Conservation (phyloP, 2,888 invertebrate genomes). For the Cheilosia pagana region DNA sequence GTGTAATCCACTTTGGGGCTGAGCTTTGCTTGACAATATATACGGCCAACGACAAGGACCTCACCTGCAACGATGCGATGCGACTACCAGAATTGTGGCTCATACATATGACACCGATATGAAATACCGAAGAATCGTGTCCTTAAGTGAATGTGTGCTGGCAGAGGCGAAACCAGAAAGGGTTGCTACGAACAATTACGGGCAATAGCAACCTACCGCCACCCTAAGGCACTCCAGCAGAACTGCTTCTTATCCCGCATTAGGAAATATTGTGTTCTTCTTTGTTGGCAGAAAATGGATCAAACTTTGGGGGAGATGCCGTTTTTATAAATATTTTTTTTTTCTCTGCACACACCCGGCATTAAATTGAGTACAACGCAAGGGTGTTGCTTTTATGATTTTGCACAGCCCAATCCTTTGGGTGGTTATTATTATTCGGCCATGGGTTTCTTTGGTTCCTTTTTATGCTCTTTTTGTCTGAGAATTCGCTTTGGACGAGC, state of each 20-base stretch:
- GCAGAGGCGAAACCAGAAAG: slow-evolving; percentile 21
- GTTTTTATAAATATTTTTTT: neutral
- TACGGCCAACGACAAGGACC: slow-evolving; percentile 9
- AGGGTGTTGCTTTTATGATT: slow-evolving; percentile 49
- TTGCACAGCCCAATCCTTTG: slow-evolving; percentile 30
- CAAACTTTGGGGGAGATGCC: slow-evolving; percentile 22
- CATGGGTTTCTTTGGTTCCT: slow-evolving; percentile 34
- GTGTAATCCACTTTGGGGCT: slow-evolving; percentile 56
- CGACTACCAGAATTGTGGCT: neutral
- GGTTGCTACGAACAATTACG: slow-evolving; percentile 11
- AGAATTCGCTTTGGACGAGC: slow-evolving; percentile 3
- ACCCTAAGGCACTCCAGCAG: slow-evolving; percentile 39
- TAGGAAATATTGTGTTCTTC: slow-evolving; percentile 45
- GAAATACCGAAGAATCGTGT: slow-evolving; percentile 33
- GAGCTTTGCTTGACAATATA: slow-evolving; percentile 48
- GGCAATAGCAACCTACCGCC: slow-evolving; percentile 19
- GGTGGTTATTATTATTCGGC: slow-evolving; percentile 49
- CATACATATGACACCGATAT: slow-evolving; percentile 23
- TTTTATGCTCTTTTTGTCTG: neutral
- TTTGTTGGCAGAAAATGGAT: slow-evolving; percentile 47
- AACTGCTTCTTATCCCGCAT: slow-evolving; percentile 53
- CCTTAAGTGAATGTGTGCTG: slow-evolving; percentile 24
- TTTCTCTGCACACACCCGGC: slow-evolving; percentile 16
- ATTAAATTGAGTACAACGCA: slow-evolving; percentile 38
- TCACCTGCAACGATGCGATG: slow-evolving; percentile 20